Base-by-base conservation (phyloP, 2,113 vertebrate genomes). In the Dasyprocta punctata region DNA sequence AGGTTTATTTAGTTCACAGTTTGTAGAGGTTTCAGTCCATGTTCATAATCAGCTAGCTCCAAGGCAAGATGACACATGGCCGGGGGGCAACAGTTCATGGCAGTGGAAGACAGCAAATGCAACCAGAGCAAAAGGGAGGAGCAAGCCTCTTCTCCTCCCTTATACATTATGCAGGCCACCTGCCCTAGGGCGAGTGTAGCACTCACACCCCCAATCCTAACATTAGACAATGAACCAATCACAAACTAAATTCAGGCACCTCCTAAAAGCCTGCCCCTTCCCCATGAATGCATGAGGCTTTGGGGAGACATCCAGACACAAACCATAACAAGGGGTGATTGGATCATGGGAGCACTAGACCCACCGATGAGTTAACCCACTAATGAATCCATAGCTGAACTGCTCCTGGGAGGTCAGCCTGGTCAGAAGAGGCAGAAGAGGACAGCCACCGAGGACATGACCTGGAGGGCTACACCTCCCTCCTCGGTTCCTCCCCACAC, bases 391-490 rank as follows among this genome's bases (percentile, higher is more conserved):
- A 4, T 47, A 78, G 44, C 44, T 49, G 44, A 49, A 14, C 28
- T 17, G 26, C 44, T 49, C 44, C 13, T 17, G 14, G 44, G 26
- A 78, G 26, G 26, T 17, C 26, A 14, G 26, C 26, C 44, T 78
- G 75, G 26, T 78, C 75, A 49, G 44, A 7, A 71, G 73, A 78
- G 26, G 44, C 24, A 28, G 41, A 44, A 75, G 24, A 44, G 73
- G 1, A 16, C 13, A 1, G 75, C 6, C 44, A 8, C 14, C 3
- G 75, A 0, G 26, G 73, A 6, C 6, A 5, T 30, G 44, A 30
- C 44, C 26, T 17, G 26, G 44, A 16, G 16, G 44, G 44, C 75
- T 33, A 44, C 7, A 7, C 47, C 44, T 7, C 11, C 73, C 41
- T 44, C 11, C 41, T 28, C 26, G 14, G 41, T 41, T 47, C 41